Evolutionary conservation across 2,888 invertebrate species (phyloP).

Genomic region (Xanthia togata): DNA sequence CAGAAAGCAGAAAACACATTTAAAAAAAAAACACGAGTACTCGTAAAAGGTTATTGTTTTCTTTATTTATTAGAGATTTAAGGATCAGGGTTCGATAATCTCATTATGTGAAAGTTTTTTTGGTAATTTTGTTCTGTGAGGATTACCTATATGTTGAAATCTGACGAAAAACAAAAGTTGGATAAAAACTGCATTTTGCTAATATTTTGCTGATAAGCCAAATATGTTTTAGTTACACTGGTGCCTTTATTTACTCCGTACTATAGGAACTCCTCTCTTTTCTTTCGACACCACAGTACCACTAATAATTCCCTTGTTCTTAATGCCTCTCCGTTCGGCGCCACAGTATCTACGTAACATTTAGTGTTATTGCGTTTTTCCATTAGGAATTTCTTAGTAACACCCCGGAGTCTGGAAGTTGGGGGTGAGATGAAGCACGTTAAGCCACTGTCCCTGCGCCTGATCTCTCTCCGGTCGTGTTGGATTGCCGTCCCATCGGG

Average conservation of each 20-base stretch:
- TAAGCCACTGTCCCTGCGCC: too few relatives aligned
- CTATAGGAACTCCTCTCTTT: neutral
- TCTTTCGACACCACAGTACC: neutral
- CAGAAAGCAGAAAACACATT: too few relatives aligned
- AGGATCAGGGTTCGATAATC: neutral
- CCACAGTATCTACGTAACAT: neutral
- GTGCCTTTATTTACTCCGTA: too few relatives aligned
- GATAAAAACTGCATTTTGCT: neutral
- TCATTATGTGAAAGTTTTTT: neutral
- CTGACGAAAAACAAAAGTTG: too few relatives aligned
- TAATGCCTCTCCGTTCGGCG: neutral
- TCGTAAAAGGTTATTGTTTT: neutral
- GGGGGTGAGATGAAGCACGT: too few relatives aligned
- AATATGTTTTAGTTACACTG: neutral
- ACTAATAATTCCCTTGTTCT: neutral
- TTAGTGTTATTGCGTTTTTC: too few relatives aligned
- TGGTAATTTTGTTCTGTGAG: neutral
- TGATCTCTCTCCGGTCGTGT: too few relatives aligned
- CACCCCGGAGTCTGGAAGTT: too few relatives aligned
- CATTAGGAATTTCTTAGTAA: too few relatives aligned
- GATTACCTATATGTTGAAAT: too few relatives aligned
- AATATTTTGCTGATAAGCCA: neutral
- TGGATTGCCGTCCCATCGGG: too few relatives aligned
- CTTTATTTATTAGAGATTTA: neutral
- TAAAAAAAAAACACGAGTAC: too few relatives aligned